A percentile compares a stretch with the other conserved stretches of the same genome.
These are phyloP conservation scores for Calliphora vomitoria DNA, from an alignment of 2,888 invertebrate genomes.

Conservation along the genomic window DNA sequence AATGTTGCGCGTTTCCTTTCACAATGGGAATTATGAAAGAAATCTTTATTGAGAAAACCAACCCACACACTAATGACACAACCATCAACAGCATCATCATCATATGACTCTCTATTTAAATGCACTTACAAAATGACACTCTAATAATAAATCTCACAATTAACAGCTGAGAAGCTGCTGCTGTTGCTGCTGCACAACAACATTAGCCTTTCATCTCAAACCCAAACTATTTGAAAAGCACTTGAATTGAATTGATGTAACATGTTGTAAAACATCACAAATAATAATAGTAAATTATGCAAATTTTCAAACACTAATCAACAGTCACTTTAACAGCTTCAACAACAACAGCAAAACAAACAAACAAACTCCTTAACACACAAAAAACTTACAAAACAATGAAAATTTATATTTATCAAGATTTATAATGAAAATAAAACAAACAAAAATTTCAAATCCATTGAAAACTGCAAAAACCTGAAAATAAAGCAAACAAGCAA, in stretches of 20 bases:
- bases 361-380: conserved; percentile 15
- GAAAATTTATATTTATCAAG: conserved; percentile 47
- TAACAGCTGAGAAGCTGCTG: conserved; percentile 17
- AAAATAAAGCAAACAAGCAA: conserved; percentile 28
- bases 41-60: conserved; percentile 16
- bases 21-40: conserved; percentile 20
- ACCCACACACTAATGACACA: conserved; percentile 16
- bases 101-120: conserved; percentile 30
- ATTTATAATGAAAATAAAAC: no score
- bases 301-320: conserved; percentile 62
- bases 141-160: conserved; percentile 40
- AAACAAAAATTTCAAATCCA: conserved; percentile 39
- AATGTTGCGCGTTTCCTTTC: conserved; percentile 4
- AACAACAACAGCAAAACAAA: not conserved
- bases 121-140: conserved; percentile 20
- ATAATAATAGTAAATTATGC: conserved; percentile 63
- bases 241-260: conserved; percentile 61
- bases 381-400: conserved; percentile 44
- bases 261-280: conserved; percentile 57
- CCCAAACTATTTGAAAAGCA: conserved; percentile 27
- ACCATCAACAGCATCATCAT: not conserved
- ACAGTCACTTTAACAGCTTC: conserved; percentile 60
- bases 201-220: not conserved
- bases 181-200: no score
- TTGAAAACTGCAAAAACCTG: conserved; percentile 36